These are phyloP conservation scores for Andrena haemorrhoa DNA, from an alignment of 2,888 invertebrate species.

Conservation along the genomic window DNA sequence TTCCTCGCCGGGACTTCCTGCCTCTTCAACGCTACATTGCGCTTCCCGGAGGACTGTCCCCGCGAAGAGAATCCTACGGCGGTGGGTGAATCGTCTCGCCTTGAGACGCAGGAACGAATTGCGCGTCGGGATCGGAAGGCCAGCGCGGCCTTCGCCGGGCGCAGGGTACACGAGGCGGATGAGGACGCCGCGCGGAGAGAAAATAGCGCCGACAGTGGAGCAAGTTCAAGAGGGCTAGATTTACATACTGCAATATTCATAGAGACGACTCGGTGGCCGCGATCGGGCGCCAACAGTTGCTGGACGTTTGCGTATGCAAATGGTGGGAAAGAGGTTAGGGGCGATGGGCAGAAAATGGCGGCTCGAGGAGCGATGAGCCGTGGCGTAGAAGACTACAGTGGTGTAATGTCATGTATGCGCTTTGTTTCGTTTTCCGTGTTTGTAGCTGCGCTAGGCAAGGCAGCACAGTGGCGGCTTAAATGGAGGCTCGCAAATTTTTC, in stretches of 20 bases:
- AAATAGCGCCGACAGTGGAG: constrained; percentile 55
- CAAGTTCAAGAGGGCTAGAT: constrained; percentile 75
- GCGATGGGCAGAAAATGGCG: constrained; percentile 18
- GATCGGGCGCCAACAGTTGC: constrained; percentile 35
- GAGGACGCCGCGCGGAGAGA: constrained; percentile 30
- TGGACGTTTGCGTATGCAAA: constrained; percentile 57
- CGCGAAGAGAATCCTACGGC: background rate
- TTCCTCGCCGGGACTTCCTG: background rate
- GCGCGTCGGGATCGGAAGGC: constrained; percentile 33
- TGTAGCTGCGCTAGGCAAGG: too few relatives aligned
- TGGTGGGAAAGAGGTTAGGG: background rate
- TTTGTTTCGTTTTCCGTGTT: too few relatives aligned
- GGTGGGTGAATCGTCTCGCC: background rate
- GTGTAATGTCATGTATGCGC: too few relatives aligned
- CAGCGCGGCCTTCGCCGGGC: constrained; percentile 23
- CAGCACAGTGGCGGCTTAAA: too few relatives aligned
- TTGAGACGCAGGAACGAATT: constrained; percentile 31
- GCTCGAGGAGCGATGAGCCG: background rate
- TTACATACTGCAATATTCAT: constrained; percentile 80
- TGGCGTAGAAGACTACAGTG: too few relatives aligned
- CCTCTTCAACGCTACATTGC: background rate
- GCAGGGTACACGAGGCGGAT: constrained; percentile 10
- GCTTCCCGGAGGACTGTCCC: background rate
- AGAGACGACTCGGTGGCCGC: constrained; percentile 44
- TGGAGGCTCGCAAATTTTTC: too few relatives aligned